Evolutionary conservation across 2,113 vertebrate species (phyloP).

Genomic region (Crocuta crocuta): DNA sequence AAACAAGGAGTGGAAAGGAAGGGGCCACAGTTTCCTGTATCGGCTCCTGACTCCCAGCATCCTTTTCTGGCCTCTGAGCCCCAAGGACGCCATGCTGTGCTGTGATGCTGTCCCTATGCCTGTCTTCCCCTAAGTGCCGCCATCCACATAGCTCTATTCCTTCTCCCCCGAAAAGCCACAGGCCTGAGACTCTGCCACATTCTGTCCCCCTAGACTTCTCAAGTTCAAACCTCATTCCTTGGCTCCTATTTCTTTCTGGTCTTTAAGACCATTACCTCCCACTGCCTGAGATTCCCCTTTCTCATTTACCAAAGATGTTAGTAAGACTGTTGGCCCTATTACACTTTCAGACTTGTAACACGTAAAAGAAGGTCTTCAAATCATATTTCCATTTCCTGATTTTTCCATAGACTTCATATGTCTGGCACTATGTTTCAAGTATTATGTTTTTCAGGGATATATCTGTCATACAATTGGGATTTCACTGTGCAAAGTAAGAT

Average conservation of each 20-base stretch:
- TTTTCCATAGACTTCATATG: neutral
- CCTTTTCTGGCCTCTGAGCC: neutral
- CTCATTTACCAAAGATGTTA: neutral
- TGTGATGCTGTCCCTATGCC: no score
- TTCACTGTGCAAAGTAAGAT: slow-evolving; percentile 5
- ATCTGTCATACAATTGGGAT: neutral
- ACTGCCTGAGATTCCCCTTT: neutral
- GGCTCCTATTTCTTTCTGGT: neutral
- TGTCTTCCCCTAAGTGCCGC: neutral
- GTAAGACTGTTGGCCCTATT: neutral
- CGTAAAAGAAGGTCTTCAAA: slow-evolving; percentile 15
- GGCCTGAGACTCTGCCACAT: neutral
- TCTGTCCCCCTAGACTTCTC: neutral
- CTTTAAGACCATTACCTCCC: neutral
- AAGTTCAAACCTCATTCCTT: neutral
- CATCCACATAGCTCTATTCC: neutral
- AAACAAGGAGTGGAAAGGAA: neutral
- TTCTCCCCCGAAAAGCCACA: neutral
- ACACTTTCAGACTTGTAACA: slow-evolving; percentile 31
- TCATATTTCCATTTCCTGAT: neutral
- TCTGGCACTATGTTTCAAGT: slow-evolving; percentile 20
- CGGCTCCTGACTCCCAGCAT: neutral
- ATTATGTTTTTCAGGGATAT: neutral
- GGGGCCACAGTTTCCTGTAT: neutral
- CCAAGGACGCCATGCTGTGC: neutral